Evolutionary conservation across 53 echinoderm and acorn worm species (phyloP), one percentile per base, ranked within the genome.

Genomic region (Holothuria leucospilota): DNA sequence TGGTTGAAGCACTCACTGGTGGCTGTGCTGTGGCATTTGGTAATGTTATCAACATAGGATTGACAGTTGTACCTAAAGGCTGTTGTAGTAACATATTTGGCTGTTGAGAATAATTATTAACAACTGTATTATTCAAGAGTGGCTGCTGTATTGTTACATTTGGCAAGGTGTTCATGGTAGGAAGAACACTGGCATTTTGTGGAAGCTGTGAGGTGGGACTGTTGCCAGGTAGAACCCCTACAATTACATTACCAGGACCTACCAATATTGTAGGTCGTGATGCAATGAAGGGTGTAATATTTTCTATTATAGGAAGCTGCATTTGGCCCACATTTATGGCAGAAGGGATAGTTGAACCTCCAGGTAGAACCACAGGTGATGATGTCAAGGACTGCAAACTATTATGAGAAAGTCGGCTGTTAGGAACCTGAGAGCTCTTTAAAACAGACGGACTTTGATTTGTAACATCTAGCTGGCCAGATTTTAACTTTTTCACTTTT

Each of bases 141-240:
- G 53, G 25, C 25, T 75, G 75, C 34, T 49, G 75, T 28, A 49
- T 6, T 21, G 28, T 10, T 2, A 52, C 8, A 75, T 25, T 75
- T 25, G 75, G 23, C 25, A 75, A 51, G 8, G 23, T 49, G 20
- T 75, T 75, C 28, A 20, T 2, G 8, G 49, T n/a, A 24, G 75
- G 51, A 24, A 75, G 25, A 24, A 49, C 26, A 18, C 25, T 26
- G 4, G 18, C 15, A 75, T 49, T 56, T 56, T 56, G 56, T 18
- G 18, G 18, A 18, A 56, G 56, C 18, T 75, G 51, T 25, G 49
- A 20, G 75, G 8, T 20, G 3, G 26, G 27, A 6, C 21, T 52
- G 20, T 40, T 5, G 20, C 75, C 52, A 18, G 75, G 75, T 27
- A 75, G 28, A 75, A 75, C 52, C 51, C 75, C 75, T n/a, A 75